Evolutionary conservation across 1,140 invertebrate species (phyloP).

Genomic region (Aleiodes sp.): DNA sequence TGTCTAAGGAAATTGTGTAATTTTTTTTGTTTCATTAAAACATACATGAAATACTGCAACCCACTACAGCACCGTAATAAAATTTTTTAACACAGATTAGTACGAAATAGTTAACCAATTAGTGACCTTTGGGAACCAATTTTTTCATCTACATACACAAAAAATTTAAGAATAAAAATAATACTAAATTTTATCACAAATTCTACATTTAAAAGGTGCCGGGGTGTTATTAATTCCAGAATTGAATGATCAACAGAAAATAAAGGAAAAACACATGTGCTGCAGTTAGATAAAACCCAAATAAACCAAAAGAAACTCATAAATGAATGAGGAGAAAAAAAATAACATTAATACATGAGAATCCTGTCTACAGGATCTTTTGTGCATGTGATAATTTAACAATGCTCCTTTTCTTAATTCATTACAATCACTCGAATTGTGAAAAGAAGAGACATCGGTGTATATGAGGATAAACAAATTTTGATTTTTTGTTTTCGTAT

Average conservation of each 20-base stretch:
- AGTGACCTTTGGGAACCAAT: neutral
- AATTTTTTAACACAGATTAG: neutral
- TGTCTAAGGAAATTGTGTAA: too few relatives aligned
- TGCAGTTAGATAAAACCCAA: too few relatives aligned
- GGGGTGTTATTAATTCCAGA: neutral
- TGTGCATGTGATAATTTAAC: neutral
- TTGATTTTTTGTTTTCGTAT: constrained; percentile 26
- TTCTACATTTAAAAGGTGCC: neutral
- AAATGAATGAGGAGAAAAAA: neutral
- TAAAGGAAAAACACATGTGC: too few relatives aligned
- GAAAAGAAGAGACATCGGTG: neutral
- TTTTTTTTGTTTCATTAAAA: neutral
- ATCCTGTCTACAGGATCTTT: neutral
- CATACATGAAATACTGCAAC: neutral
- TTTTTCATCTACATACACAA: too few relatives aligned
- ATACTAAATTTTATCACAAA: constrained; percentile 2
- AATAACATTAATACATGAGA: neutral
- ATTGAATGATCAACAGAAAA: neutral
- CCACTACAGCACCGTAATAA: neutral
- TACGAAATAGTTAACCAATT: neutral
- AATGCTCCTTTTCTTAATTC: neutral
- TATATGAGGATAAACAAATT: neutral
- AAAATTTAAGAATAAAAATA: neutral
- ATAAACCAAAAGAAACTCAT: constrained; percentile 10
- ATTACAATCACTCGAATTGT: neutral